Evolutionary conservation across 2,113 vertebrate genomes (phyloP).

Genomic region (Tapirus terrestris): DNA sequence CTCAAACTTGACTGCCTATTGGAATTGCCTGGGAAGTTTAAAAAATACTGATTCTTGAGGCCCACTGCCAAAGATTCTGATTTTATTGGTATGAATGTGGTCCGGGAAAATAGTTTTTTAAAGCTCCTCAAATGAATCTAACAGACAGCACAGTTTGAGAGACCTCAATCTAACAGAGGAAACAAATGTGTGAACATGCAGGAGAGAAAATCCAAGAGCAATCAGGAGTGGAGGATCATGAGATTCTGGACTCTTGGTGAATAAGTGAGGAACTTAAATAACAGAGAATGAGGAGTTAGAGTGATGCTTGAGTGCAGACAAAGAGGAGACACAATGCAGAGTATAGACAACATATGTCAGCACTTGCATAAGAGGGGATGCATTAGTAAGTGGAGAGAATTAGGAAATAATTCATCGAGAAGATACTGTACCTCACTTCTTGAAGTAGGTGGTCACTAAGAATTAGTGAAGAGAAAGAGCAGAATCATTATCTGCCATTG

Average conservation of each 20-base stretch:
- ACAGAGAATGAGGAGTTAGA: not conserved
- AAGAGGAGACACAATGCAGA: not conserved
- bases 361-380: not conserved
- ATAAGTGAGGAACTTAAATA: not conserved
- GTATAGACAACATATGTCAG: too few species aligned
- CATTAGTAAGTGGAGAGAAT: not conserved
- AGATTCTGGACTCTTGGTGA: not conserved
- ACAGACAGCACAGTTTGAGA: not conserved
- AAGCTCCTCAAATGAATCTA: not conserved
- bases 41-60: not conserved
- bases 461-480: not conserved
- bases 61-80: not conserved
- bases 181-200: not conserved
- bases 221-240: not conserved
- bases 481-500: not conserved
- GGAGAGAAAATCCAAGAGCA: not conserved
- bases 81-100: not conserved
- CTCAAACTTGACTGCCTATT: not conserved
- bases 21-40: not conserved
- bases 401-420: not conserved
- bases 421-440: not conserved
- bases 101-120: not conserved
- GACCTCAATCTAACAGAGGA: not conserved
- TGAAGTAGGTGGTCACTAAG: not conserved
- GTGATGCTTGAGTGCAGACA: not conserved